Conservation (phyloP, 92 coral and sea anemone species). For the Actinernus sp. region DNA sequence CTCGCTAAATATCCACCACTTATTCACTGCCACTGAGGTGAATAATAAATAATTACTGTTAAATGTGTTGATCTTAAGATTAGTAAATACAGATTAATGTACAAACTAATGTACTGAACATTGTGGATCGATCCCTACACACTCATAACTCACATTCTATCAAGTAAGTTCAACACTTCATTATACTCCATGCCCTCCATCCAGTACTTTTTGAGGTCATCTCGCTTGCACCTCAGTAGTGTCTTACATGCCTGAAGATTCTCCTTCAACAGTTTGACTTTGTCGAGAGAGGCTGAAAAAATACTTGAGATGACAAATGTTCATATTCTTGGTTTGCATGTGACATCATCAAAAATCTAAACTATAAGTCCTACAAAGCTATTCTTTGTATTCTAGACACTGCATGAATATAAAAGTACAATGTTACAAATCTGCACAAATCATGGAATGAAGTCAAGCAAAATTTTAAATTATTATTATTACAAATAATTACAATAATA, state of each 20-base stretch:
- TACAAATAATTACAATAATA: too few species aligned
- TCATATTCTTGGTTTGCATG: too few species aligned
- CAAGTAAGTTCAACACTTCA: constrained; percentile 91
- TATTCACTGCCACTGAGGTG: too few species aligned
- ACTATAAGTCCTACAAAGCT: neutral
- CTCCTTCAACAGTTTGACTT: constrained; percentile 81
- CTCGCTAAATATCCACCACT: too few species aligned
- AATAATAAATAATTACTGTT: neutral
- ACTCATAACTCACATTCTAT: constrained; percentile 77
- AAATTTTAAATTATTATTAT: too few species aligned
- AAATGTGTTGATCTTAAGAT: neutral
- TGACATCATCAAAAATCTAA: too few species aligned
- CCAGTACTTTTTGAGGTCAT: constrained; percentile 96
- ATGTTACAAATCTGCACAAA: neutral
- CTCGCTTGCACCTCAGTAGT: constrained; percentile 93
- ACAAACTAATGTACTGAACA: too few species aligned
- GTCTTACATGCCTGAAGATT: constrained; percentile 83
- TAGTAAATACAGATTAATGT: too few species aligned
- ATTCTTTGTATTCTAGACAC: neutral
- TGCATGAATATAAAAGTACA: neutral
- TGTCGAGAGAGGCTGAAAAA: constrained; percentile 81
- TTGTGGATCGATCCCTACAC: neutral
- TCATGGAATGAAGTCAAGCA: too few species aligned
- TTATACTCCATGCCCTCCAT: constrained; percentile 98
- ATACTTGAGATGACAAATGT: neutral